A percentile compares a stretch with the other conserved stretches of the same genome.
phyloP scores from a whole-genome alignment of 1,140 invertebrate genomes.

The Drosophila saltans region DNA sequence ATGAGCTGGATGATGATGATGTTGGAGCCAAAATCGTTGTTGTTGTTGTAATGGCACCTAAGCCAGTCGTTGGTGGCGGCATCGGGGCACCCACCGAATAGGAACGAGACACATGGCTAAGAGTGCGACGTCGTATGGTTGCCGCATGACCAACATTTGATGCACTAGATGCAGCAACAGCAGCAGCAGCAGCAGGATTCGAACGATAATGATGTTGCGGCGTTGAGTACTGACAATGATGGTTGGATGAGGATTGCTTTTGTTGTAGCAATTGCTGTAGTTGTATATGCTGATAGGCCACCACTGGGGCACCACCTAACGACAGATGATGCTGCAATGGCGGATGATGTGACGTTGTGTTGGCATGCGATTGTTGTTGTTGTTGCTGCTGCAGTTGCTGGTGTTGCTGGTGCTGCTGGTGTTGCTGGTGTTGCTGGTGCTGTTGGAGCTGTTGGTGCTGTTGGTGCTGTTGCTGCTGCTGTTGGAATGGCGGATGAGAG shows the following conservation, averaged over 20 bases:
- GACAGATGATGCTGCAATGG: conserved; percentile 79
- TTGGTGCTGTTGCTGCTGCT: conserved; percentile 39
- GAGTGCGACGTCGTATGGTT: conserved; percentile 72
- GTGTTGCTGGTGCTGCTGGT: conserved; percentile 39
- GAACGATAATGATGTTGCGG: conserved; percentile 75
- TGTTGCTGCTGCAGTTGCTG: conserved; percentile 27
- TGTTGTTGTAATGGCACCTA: conserved; percentile 19
- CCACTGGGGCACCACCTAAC: conserved; percentile 59
- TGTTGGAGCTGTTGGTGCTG: conserved; percentile 28
- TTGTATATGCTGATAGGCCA: conserved; percentile 60
- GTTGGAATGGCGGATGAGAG: conserved; percentile 35
- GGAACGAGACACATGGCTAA: conserved; percentile 75
- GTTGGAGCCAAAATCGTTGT: conserved; percentile 23
- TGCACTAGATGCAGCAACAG: conserved; percentile 38
- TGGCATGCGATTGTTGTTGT: conserved; percentile 21
- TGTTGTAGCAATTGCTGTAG: conserved; percentile 35
- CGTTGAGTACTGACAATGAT: conserved; percentile 66
- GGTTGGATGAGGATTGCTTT: conserved; percentile 29
- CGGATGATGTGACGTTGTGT: conserved; percentile 54
- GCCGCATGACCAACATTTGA: conserved; percentile 47
- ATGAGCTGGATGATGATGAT: conserved; percentile 21
- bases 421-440: conserved; percentile 32
- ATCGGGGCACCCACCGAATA: conserved; percentile 64
- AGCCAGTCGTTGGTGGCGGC: conserved; percentile 31
- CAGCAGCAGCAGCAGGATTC: conserved; percentile 22